Base-by-base conservation (phyloP, 1,140 invertebrate species). In the Drosophila jambulina region DNA sequence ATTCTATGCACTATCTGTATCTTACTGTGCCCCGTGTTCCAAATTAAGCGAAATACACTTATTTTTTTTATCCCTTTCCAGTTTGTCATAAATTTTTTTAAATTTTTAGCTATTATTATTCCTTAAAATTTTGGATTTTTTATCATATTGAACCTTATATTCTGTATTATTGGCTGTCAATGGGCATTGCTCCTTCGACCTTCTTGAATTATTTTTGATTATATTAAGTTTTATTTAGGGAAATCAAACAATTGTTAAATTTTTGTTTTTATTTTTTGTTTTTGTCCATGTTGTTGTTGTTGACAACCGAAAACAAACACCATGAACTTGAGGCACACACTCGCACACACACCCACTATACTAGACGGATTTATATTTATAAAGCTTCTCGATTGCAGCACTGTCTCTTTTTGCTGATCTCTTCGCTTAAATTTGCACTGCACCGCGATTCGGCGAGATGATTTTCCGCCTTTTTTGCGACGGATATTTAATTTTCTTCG, bases 291-390 rank as follows among this genome's bases (percentile, higher is more conserved):
- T 75, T 77, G 68, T 64, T 85, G 69, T 79, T 86, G 80, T 80
- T 80, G 83, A 88, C 83, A 88, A 83, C 70, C 83, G 59, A 82
- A 71, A 71, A 79, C 45, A 70, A 83, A 70, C 80, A 78, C 53
- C 80, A 75, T 87, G 83, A 87, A 87, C 83, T 87, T 88, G 84
- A 78, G 77, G 45, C 49, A 60, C 56, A 64, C 57, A 80, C 48
- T 46, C 45, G 25, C 42, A 34, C 40, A 63, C 51, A 34, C 34
- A 56, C 36, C 43, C 59, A 54, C 64, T 59, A 58, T 32, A 59
- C 36, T 54, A 54, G 51, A 54, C 19, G 51, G 51, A 54, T 36
- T 54, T 54, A 63, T 63, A 58, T 64, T 60, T 60, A 64, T 64
- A 77, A 61, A 69, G 74, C 74, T 72, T 49, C 45, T 58, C 29